A percentile compares a stretch with the other conserved stretches of the same genome.
These are phyloP conservation scores for Hippopotamus amphibius DNA, from an alignment of 2,113 vertebrate species.

Conservation along the genomic window DNA sequence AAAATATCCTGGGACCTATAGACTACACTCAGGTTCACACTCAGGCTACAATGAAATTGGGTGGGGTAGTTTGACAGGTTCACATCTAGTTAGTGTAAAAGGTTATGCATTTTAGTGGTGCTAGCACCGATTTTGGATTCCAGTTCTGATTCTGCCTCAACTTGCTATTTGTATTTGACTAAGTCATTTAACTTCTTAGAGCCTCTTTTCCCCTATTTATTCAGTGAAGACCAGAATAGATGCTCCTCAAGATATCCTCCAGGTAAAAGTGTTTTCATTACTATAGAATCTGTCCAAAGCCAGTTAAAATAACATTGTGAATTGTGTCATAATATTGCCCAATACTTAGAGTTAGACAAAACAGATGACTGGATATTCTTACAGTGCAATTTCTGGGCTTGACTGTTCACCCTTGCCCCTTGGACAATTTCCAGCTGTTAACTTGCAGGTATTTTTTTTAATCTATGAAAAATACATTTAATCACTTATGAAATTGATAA, in stretches of 20 bases:
- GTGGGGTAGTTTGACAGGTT: background rate
- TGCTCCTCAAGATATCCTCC: background rate
- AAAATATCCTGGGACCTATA: background rate
- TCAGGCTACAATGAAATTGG: background rate
- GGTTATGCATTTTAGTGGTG: background rate
- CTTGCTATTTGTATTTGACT: background rate
- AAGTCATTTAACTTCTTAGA: background rate
- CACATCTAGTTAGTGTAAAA: background rate
- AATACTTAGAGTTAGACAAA: background rate
- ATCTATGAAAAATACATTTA: background rate
- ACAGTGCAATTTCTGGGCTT: background rate
- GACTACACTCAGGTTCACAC: background rate
- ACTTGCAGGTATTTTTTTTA: background rate
- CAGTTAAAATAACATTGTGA: background rate
- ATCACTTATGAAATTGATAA: background rate
- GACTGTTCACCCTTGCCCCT: too few species aligned
- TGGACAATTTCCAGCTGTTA: background rate
- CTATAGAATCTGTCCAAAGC: background rate
- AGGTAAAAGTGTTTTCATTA: background rate
- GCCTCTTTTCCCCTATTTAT: background rate
- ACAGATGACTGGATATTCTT: background rate
- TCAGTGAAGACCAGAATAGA: background rate
- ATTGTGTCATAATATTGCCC: background rate
- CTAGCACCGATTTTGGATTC: background rate
- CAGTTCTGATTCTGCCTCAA: background rate